Conservation (phyloP, 2,888 invertebrate species). For the Flabesymbios commensalis region DNA sequence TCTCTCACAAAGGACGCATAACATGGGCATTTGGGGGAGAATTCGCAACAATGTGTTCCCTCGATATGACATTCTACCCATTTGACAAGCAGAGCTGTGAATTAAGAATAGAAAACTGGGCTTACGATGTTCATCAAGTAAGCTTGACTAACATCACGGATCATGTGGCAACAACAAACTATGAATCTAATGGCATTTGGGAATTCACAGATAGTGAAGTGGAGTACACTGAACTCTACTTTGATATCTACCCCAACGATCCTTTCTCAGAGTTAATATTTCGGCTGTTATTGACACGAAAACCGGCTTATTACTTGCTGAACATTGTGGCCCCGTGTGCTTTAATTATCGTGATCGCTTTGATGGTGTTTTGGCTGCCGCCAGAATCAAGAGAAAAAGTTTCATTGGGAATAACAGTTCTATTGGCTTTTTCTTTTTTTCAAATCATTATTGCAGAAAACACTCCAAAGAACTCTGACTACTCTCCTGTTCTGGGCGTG, state of each 20-base stretch:
- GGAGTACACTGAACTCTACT: not conserved
- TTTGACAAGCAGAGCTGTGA: conserved; percentile 15
- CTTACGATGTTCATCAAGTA: conserved; percentile 7
- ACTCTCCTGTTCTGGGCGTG: not conserved
- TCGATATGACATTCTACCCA: conserved; percentile 18
- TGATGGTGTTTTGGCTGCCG: conserved; percentile 6
- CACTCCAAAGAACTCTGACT: conserved; percentile 1
- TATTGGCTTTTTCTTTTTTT: conserved; percentile 9
- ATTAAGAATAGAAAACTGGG: conserved; percentile 11
- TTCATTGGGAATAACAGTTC: conserved; percentile 9
- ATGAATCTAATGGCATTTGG: not conserved
- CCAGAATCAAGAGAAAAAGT: conserved; percentile 9
- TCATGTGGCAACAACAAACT: not conserved
- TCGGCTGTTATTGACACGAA: not conserved
- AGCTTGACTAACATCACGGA: not conserved
- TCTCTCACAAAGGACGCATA: conserved; percentile 4
- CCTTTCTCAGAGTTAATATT: not conserved
- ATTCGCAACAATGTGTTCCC: conserved; percentile 1
- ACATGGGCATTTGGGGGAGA: conserved; percentile 14
- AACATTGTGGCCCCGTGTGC: conserved; percentile 5
- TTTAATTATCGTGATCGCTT: not conserved
- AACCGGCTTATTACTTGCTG: conserved; percentile 8
- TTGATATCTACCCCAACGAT: not conserved
- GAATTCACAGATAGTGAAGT: not conserved
- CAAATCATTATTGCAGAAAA: not conserved